Percentiles rank a stretch among this genome's conserved stretches.
Evolutionary conservation across 2,888 invertebrate species (phyloP).

Genomic region (Syritta pipiens): DNA sequence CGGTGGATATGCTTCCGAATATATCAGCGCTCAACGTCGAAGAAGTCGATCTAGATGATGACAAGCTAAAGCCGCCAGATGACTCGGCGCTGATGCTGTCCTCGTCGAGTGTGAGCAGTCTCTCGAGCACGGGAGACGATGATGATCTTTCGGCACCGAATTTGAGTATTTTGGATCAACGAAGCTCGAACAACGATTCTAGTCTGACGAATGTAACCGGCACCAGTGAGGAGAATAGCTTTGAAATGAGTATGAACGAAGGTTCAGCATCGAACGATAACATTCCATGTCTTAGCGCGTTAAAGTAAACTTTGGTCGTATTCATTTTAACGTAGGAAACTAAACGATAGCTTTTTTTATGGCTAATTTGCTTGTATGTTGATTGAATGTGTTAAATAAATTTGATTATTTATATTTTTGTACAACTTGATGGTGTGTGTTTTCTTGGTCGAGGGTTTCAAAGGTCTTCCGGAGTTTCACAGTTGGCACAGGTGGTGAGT

Average conservation of each 20-base stretch:
- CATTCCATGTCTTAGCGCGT: conserved; percentile 74
- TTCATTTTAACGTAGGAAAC: background rate
- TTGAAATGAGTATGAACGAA: conserved; percentile 76
- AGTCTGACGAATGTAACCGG: conserved; percentile 78
- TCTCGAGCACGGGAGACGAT: conserved; percentile 47
- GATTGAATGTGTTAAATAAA: conserved; percentile 55
- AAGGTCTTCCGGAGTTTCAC: too few relatives aligned
- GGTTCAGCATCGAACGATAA: conserved; percentile 73
- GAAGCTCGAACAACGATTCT: conserved; percentile 77
- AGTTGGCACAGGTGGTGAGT: too few relatives aligned
- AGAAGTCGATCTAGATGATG: conserved; percentile 49
- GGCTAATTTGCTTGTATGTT: conserved; percentile 15
- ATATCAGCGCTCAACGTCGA: conserved; percentile 67
- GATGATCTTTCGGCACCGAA: conserved; percentile 74
- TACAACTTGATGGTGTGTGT: too few relatives aligned
- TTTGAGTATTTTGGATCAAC: conserved; percentile 76
- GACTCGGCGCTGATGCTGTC: conserved; percentile 27
- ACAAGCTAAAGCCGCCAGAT: conserved; percentile 29
- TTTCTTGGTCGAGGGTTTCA: too few relatives aligned
- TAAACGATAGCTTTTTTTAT: conserved; percentile 4
- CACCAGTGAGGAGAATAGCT: conserved; percentile 78
- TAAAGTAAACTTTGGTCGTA: conserved; percentile 70
- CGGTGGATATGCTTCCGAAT: conserved; percentile 42
- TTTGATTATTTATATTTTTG: conserved; percentile 63
- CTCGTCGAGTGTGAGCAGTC: conserved; percentile 53